Evolutionary conservation across 2,113 vertebrate genomes (phyloP).

Genomic region (Catharus minimus): DNA sequence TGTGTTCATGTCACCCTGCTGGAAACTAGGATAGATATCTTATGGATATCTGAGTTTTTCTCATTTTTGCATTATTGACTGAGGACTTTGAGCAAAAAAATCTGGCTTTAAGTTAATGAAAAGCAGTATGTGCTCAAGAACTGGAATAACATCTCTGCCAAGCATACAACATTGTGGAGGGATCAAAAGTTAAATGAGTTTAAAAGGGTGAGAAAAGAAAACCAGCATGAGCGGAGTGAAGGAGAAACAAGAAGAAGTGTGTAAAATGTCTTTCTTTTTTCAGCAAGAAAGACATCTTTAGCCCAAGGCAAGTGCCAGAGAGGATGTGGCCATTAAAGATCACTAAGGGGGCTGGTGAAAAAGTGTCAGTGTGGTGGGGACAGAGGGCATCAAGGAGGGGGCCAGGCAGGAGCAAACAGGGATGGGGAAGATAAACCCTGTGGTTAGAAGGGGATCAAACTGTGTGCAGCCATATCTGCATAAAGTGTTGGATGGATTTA

Average conservation of each 20-base stretch:
- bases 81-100: background rate
- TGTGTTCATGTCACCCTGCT: background rate
- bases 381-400: background rate
- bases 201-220: background rate
- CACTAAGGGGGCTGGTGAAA: background rate
- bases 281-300: rapidly evolving
- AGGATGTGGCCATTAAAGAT: background rate
- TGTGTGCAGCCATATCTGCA: background rate
- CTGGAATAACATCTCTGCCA: background rate
- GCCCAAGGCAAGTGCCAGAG: background rate
- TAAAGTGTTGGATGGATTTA: background rate
- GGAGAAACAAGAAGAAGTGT: background rate
- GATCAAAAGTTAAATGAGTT: background rate
- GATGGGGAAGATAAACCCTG: background rate
- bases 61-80: background rate
- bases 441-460: rapidly evolving
- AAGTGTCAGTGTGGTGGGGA: rapidly evolving
- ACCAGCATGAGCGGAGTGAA: background rate
- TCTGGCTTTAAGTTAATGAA: background rate
- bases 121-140: background rate
- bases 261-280: no score
- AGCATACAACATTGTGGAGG: background rate
- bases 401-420: background rate
- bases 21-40: background rate
- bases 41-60: background rate